phyloP scores from a whole-genome alignment of 2,888 invertebrate genomes.

The Tiliacea citrago region DNA sequence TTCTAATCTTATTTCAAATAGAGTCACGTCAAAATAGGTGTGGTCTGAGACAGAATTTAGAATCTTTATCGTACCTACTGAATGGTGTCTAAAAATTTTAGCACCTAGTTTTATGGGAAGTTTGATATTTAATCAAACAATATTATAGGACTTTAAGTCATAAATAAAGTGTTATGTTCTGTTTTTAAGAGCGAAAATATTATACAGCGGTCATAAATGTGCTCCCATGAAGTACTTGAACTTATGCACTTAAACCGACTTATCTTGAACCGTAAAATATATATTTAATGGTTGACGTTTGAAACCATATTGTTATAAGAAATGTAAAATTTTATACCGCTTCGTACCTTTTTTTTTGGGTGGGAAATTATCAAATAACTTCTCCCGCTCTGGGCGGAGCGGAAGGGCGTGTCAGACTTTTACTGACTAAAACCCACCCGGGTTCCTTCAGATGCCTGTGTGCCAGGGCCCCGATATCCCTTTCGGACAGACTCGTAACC shows the following conservation, averaged over 20 bases:
- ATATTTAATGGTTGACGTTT: constrained; percentile 52
- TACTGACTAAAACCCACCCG: no score
- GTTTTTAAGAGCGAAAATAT: constrained; percentile 52
- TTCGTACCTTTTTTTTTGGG: no score
- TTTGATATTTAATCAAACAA: constrained; percentile 10
- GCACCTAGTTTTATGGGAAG: not conserved
- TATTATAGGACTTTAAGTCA: constrained; percentile 15
- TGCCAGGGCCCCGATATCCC: no score
- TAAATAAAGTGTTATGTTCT: constrained; percentile 44
- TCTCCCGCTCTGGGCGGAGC: no score
- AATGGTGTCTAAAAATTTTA: not conserved
- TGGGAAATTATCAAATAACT: no score
- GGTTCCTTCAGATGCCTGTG: no score
- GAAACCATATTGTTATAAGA: constrained; percentile 49
- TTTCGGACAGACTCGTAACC: no score
- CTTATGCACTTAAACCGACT: constrained; percentile 41
- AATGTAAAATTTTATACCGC: constrained; percentile 42
- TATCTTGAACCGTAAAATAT: constrained; percentile 57
- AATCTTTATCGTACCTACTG: not conserved
- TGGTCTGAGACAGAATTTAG: not conserved
- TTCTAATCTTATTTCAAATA: no score
- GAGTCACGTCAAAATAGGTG: not conserved
- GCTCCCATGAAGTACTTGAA: constrained; percentile 39
- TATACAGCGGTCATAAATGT: constrained; percentile 56
- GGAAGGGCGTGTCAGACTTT: no score